These are phyloP conservation scores for Octonoba sinensis DNA, from an alignment of 2,888 invertebrate genomes.

Conservation along the genomic window DNA sequence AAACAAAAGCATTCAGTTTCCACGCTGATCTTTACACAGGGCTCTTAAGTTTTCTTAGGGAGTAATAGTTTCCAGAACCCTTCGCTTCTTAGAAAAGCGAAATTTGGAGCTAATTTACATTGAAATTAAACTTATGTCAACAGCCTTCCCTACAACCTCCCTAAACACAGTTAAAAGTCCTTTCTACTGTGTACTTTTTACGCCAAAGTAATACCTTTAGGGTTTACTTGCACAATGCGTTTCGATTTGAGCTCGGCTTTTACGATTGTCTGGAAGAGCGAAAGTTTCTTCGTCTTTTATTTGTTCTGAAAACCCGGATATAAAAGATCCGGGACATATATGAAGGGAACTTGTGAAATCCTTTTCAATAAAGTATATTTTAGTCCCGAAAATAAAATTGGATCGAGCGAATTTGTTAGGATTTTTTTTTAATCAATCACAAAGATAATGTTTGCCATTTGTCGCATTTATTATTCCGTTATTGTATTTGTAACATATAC, in stretches of 20 bases:
- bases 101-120: constrained; percentile 24
- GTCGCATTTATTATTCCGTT: no score
- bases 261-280: neutral
- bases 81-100: neutral
- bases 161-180: constrained; percentile 1
- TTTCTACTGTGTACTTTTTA: constrained; percentile 14
- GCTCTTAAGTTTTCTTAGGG: no score
- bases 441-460: no score
- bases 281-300: neutral
- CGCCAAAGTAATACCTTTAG: constrained; percentile 5
- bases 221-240: constrained; percentile 1
- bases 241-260: constrained; percentile 12
- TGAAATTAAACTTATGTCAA: constrained; percentile 22
- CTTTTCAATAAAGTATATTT: no score
- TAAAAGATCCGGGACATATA: neutral
- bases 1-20: no score
- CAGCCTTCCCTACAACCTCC: neutral
- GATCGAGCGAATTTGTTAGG: no score
- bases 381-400: no score
- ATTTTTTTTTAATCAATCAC: no score
- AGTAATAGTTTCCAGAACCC: neutral
- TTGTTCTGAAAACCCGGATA: neutral
- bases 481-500: no score
- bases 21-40: no score
- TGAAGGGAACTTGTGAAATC: no score